These are phyloP conservation scores for Suncus etruscus DNA, from an alignment of 2,113 vertebrate species.

Conservation along the genomic window DNA sequence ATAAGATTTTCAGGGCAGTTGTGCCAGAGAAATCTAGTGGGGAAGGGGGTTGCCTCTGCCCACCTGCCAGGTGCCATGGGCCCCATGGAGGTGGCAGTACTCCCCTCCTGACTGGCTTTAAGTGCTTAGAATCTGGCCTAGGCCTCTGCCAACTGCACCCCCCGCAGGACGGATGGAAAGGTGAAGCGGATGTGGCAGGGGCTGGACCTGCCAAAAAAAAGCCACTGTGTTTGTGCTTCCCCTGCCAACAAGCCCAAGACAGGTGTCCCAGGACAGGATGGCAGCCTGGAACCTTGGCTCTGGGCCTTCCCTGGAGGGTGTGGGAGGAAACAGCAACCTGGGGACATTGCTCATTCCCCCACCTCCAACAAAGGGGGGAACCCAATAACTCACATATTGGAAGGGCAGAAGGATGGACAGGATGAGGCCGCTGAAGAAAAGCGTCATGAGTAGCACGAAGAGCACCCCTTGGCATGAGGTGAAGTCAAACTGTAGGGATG, in stretches of 20 bases:
- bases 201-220: slow-evolving; percentile 75
- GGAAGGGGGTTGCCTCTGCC: not conserved
- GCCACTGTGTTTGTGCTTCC: slow-evolving; percentile 70
- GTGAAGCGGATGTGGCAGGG: slow-evolving; percentile 77
- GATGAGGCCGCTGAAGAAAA: slow-evolving; percentile 92
- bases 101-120: not conserved
- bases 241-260: slow-evolving; percentile 45
- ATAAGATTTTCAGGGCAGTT: not conserved
- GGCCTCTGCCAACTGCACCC: not conserved
- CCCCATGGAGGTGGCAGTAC: not conserved
- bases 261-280: slow-evolving; percentile 66
- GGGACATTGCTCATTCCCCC: not conserved
- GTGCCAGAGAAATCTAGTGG: not conserved
- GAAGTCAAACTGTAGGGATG: slow-evolving; percentile 91
- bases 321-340: not conserved
- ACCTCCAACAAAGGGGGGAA: not conserved
- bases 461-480: slow-evolving; percentile 94
- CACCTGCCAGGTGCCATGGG: not conserved
- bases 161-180: slow-evolving; percentile 7
- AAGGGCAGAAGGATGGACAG: slow-evolving; percentile 91
- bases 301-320: not conserved
- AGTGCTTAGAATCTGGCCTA: not conserved
- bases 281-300: slow-evolving; percentile 50
- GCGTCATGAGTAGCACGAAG: slow-evolving; percentile 91
- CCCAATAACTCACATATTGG: slow-evolving; percentile 90